Evolutionary conservation across 1,140 invertebrate species (phyloP), one percentile per base, ranked within the genome.

Genomic region (Solenopsis fugax): DNA sequence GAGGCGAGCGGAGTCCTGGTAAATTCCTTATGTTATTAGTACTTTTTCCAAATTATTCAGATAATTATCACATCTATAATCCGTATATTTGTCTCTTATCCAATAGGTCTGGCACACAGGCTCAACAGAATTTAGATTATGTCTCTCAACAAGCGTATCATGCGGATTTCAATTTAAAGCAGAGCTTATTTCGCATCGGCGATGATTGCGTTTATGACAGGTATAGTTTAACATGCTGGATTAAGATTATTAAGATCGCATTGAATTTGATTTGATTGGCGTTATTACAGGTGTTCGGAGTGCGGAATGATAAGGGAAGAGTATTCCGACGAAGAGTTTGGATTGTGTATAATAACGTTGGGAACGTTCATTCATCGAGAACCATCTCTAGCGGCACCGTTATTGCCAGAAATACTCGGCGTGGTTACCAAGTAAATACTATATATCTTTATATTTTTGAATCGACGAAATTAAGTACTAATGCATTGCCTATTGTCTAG

Each of bases 281-380:
- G 41, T 7, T 13, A 3, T 86, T 91, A 29, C 41, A 97, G 97
- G 84, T 97, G 97, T 92, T 96, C 97, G 3, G 97, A 98, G 93
- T 98, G 98, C 94, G 98, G 98, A 60, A 96, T 96, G 76, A 93
- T 97, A 1, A 96, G 98, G 89, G 99, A 99, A 96, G 97, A 98
- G 92, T 99, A 99, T 94, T 98, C 98, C 89, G 99, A 99, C 94
- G 99, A 99, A 94, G 99, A 99, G 93, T 96, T 99, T 54, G 98
- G 98, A 0, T 96, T 99, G 37, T 98, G 98, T 93, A 98, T 99
- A 87, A 98, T 99, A 41, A 97, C 98, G 78, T 95, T 99, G 67
- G 98, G 98, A 34, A 99, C 99, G 1, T 99, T 99, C 94, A 98
- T 99, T 85, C 98, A 99, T 94, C 96, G 99, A 60, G 99, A 99